phyloP scores from a whole-genome alignment of 2,113 vertebrate genomes.

The Sander lucioperca region DNA sequence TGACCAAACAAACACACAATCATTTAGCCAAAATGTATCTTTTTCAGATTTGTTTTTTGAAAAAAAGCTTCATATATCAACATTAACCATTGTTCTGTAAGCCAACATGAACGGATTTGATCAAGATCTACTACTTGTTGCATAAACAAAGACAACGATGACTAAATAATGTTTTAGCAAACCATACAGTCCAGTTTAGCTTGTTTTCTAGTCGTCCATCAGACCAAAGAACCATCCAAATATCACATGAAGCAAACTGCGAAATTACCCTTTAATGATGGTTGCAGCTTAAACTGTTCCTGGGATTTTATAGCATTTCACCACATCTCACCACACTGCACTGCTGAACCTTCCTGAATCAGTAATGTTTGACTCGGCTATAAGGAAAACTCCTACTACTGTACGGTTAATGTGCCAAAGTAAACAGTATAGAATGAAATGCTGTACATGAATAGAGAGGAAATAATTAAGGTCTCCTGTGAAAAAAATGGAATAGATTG shows the following conservation, averaged over 20 bases:
- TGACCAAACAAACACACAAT: background rate
- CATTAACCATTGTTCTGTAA: background rate
- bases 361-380: conserved; percentile 26
- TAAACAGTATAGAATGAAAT: conserved; percentile 44
- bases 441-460: conserved; percentile 46
- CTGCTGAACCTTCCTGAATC: conserved; percentile 32
- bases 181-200: conserved; percentile 40
- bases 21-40: background rate
- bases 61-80: background rate
- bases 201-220: conserved; percentile 42
- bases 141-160: background rate
- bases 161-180: background rate
- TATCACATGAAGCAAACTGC: conserved; percentile 27
- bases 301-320: conserved; percentile 39
- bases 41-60: background rate
- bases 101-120: conserved; percentile 8
- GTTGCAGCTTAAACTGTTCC: conserved; percentile 48
- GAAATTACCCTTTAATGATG: conserved; percentile 70
- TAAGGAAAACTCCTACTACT: conserved; percentile 25
- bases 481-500: conserved; percentile 45
- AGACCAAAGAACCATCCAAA: conserved; percentile 46
- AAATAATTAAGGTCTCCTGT: conserved; percentile 27
- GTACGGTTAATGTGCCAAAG: conserved; percentile 78
- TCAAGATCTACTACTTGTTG: background rate
- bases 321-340: conserved; percentile 13